Conservation (phyloP, 2,113 vertebrate species). For the Loxodonta africana region DNA sequence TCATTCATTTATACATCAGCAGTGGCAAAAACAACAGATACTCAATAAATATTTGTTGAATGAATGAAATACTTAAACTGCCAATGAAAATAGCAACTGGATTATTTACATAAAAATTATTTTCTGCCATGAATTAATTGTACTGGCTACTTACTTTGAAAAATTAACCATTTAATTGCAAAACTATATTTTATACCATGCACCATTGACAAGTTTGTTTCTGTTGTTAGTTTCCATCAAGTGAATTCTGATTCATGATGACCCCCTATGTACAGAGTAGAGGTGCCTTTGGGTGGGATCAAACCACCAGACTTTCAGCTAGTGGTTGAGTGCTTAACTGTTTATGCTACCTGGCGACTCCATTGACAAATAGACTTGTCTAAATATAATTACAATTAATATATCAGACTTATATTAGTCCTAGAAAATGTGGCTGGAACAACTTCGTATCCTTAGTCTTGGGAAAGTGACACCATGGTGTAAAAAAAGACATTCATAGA, state of each 20-base stretch:
- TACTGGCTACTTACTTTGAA: slow-evolving; percentile 10
- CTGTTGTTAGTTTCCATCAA: too few species aligned
- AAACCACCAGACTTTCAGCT: too few species aligned
- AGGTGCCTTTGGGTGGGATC: too few species aligned
- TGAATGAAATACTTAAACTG: background rate
- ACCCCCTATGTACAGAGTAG: too few species aligned
- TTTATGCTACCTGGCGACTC: too few species aligned
- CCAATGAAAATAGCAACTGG: slow-evolving; percentile 43
- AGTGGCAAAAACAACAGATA: background rate
- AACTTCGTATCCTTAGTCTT: background rate
- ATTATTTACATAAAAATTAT: slow-evolving; percentile 31
- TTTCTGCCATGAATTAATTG: slow-evolving; percentile 30
- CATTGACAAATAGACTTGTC: background rate
- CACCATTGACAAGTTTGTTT: background rate
- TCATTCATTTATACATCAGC: background rate
- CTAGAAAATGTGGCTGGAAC: background rate
- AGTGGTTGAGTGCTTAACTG: too few species aligned
- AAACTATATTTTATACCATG: background rate
- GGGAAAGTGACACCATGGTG: background rate
- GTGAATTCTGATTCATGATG: too few species aligned
- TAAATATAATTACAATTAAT: background rate
- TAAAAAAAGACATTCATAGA: background rate
- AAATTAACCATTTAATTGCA: slow-evolving; percentile 25
- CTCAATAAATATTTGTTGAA: too few species aligned
- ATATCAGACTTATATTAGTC: background rate